phyloP scores from a whole-genome alignment of 2,113 vertebrate genomes.

The Calyptomena viridis region DNA sequence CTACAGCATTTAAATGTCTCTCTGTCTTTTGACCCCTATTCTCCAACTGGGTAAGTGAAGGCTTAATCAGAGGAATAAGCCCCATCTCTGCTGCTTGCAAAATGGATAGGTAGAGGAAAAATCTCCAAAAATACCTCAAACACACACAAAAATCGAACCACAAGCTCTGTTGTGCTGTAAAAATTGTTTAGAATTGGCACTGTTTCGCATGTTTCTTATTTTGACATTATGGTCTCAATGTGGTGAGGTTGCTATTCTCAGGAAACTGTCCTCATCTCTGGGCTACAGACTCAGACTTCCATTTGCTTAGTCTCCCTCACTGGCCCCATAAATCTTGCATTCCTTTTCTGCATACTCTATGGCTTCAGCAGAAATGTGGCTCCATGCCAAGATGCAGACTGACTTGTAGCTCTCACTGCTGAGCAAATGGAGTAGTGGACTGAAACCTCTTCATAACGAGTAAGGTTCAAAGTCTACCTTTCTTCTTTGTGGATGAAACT shows the following conservation, averaged over 20 bases:
- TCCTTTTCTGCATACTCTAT: neutral
- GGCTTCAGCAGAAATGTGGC: slow-evolving; percentile 18
- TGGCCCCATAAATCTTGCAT: slow-evolving; percentile 60
- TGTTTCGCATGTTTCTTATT: neutral
- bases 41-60: neutral
- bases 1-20: neutral
- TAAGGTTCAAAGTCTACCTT: neutral
- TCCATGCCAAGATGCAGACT: neutral
- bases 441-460: neutral
- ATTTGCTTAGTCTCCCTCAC: slow-evolving; percentile 1
- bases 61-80: neutral
- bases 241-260: neutral
- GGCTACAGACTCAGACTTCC: neutral
- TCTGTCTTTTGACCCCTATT: neutral
- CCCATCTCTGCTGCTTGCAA: neutral
- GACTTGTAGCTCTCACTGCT: neutral
- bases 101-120: neutral
- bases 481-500: neutral
- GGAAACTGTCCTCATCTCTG: neutral
- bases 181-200: neutral
- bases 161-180: neutral
- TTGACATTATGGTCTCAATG: neutral
- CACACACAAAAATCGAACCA: neutral
- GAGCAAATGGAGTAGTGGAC: neutral
- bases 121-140: neutral